These are phyloP conservation scores for Gisinianus flammeolus DNA, from an alignment of 2,888 invertebrate genomes.

Conservation along the genomic window DNA sequence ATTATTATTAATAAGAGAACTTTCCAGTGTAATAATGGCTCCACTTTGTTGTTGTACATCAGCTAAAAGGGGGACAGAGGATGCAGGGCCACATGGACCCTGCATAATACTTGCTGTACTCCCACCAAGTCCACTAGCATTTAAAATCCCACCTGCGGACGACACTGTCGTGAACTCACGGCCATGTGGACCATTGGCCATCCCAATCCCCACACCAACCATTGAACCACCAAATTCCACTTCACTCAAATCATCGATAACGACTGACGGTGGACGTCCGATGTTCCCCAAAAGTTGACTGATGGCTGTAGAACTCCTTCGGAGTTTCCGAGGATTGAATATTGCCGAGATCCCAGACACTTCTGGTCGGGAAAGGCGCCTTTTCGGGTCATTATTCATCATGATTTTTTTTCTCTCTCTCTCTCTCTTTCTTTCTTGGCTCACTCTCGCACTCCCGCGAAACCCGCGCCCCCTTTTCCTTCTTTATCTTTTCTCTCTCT, in stretches of 20 bases:
- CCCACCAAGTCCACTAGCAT: slow-evolving; percentile 41
- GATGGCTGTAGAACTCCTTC: slow-evolving; percentile 58
- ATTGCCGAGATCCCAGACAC: slow-evolving; percentile 71
- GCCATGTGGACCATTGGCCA: slow-evolving; percentile 42
- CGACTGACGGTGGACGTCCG: slow-evolving; percentile 72
- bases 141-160: slow-evolving; percentile 17
- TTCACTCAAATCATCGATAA: slow-evolving; percentile 67
- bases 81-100: slow-evolving; percentile 47
- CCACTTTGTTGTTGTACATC: slow-evolving; percentile 55
- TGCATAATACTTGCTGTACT: slow-evolving; percentile 42
- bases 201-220: slow-evolving; percentile 22
- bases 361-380: slow-evolving; percentile 58
- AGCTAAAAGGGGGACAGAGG: slow-evolving; percentile 55
- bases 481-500: slow-evolving; percentile 40
- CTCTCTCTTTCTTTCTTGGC: slow-evolving; percentile 14
- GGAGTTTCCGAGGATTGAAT: slow-evolving; percentile 72
- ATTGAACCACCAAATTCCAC: slow-evolving; percentile 48
- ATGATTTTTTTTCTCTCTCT: slow-evolving; percentile 53
- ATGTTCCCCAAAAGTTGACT: slow-evolving; percentile 60
- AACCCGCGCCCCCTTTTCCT: slow-evolving; percentile 14
- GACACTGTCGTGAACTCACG: slow-evolving; percentile 59
- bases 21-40: slow-evolving; percentile 52
- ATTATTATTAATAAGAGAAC: slow-evolving; percentile 46
- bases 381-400: slow-evolving; percentile 52
- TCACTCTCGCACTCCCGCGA: slow-evolving; percentile 27